phyloP scores from a whole-genome alignment of 23 tunicate species.

The Trididemnum nubilum region DNA sequence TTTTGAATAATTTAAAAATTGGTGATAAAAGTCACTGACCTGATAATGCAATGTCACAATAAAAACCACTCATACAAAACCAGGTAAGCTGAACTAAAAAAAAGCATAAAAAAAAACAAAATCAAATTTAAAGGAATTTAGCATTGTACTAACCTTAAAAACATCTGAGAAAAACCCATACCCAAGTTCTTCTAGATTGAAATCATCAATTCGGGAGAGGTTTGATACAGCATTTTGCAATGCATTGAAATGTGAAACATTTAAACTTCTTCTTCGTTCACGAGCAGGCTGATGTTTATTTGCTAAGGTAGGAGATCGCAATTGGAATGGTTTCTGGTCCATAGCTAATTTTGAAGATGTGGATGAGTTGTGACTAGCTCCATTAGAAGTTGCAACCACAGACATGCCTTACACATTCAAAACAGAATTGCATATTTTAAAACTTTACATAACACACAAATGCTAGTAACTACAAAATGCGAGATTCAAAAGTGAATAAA shows the following conservation, averaged over 20 bases:
- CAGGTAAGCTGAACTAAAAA: too few relatives aligned
- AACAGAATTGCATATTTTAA: conserved; percentile 11
- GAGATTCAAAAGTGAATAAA: too few relatives aligned
- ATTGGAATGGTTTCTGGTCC: conserved; percentile 1
- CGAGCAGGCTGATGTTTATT: conserved; percentile 33
- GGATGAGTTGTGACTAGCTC: neutral
- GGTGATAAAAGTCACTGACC: too few relatives aligned
- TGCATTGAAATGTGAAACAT: conserved; percentile 83
- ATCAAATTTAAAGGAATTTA: too few relatives aligned
- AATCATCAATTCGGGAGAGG: conserved; percentile 88
- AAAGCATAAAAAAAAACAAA: too few relatives aligned
- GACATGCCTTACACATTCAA: neutral
- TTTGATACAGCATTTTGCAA: conserved; percentile 84
- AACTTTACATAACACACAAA: neutral
- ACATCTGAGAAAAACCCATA: conserved; percentile 97
- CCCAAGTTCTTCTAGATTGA: conserved; percentile 84
- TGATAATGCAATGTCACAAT: too few relatives aligned
- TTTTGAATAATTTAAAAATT: too few relatives aligned
- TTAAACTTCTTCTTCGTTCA: conserved; percentile 70
- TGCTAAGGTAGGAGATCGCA: conserved; percentile 26
- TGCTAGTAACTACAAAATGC: neutral
- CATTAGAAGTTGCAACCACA: neutral
- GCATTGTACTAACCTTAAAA: conserved; percentile 83
- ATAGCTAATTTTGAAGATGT: conserved; percentile 27
- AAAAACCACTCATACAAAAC: too few relatives aligned